Percentiles rank a stretch among this genome's conserved stretches.
These are phyloP conservation scores for Engystomops pustulosus DNA, from an alignment of 2,113 vertebrate genomes.

Conservation along the genomic window DNA sequence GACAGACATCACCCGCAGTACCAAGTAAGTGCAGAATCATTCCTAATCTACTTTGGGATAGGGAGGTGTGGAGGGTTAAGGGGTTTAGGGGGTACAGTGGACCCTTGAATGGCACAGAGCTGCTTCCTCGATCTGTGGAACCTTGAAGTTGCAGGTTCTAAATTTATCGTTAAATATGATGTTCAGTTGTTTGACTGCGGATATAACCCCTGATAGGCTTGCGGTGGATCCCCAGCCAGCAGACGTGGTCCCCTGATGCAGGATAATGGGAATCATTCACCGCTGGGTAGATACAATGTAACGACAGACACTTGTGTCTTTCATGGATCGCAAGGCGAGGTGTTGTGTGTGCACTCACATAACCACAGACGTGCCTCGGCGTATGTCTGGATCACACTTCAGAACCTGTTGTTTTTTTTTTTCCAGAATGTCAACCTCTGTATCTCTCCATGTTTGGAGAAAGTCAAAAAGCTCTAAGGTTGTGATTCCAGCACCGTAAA, in stretches of 20 bases:
- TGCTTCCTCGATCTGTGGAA: conserved; percentile 60
- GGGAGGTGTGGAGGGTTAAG: conserved; percentile 11
- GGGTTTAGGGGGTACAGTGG: conserved; percentile 1
- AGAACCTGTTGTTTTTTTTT: neutral
- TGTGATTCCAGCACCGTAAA: conserved; percentile 18
- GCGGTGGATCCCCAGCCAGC: neutral
- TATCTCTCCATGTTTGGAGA: neutral
- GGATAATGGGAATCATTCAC: neutral
- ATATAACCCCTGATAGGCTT: conserved; percentile 8
- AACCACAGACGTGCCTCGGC: neutral
- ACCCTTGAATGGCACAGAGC: conserved; percentile 25
- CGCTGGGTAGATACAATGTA: neutral
- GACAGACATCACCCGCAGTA: conserved; percentile 70
- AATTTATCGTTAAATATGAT: conserved; percentile 31
- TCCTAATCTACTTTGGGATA: conserved; percentile 65
- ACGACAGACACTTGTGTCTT: neutral
- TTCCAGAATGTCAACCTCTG: neutral
- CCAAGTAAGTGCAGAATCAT: conserved; percentile 74
- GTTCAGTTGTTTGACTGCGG: conserved; percentile 22
- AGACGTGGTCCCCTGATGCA: neutral
- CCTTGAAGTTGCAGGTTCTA: conserved; percentile 69
- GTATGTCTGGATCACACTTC: neutral
- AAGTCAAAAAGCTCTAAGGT: neutral
- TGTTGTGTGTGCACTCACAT: conserved; percentile 9
- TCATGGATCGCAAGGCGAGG: neutral